Evolutionary conservation across 2,113 vertebrate genomes (phyloP).

Genomic region (Leptocoma aspasia): DNA sequence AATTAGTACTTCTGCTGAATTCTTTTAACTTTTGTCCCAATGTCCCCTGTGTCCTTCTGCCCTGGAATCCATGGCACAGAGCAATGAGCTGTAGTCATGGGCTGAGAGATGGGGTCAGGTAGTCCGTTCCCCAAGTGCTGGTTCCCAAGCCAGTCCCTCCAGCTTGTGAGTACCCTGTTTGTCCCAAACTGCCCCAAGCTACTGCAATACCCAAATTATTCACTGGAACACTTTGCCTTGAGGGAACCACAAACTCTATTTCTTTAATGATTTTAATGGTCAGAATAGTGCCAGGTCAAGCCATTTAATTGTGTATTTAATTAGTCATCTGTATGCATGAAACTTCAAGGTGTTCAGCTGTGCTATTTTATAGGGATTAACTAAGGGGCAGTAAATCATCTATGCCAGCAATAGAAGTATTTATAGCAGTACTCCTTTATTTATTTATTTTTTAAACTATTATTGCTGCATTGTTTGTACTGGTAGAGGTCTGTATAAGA

Average conservation of each 20-base stretch:
- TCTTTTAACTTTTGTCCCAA: not conserved
- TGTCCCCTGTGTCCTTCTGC: not conserved
- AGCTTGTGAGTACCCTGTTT: not conserved
- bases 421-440: slow-evolving; percentile 46
- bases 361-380: slow-evolving; percentile 77
- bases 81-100: not conserved
- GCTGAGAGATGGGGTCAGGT: not conserved
- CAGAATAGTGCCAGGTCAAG: slow-evolving; percentile 74
- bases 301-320: slow-evolving; percentile 77
- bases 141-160: not conserved
- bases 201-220: slow-evolving; percentile 25
- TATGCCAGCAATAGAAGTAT: slow-evolving; percentile 69
- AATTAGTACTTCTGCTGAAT: slow-evolving; percentile 9
- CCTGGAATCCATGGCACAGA: not conserved
- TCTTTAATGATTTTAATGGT: slow-evolving; percentile 72
- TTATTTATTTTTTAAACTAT: not conserved
- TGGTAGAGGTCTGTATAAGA: slow-evolving; percentile 45
- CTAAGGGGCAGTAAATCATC: slow-evolving; percentile 73
- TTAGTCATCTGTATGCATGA: slow-evolving; percentile 78
- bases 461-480: slow-evolving; percentile 58
- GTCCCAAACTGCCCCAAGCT: not conserved
- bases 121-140: not conserved
- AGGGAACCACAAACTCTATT: slow-evolving; percentile 64
- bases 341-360: slow-evolving; percentile 77
- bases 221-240: slow-evolving; percentile 59